phyloP scores from a whole-genome alignment of 2,797 vertebrate genomes.

The Peromyscus melanophrys region DNA sequence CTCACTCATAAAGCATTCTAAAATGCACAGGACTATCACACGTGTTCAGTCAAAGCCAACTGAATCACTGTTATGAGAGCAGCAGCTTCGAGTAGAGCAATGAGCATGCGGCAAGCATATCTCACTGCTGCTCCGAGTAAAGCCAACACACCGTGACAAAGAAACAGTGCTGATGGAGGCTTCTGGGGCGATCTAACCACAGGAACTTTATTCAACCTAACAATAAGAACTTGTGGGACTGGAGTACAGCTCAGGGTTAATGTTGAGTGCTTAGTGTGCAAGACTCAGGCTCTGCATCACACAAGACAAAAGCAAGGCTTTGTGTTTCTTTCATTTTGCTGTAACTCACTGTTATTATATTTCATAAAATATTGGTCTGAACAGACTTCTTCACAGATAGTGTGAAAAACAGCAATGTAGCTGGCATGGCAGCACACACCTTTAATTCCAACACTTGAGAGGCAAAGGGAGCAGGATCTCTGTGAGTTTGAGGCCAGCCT shows the following conservation, averaged over 20 bases:
- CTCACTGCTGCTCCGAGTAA: neutral
- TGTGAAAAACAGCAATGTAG: neutral
- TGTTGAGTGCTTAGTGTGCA: neutral
- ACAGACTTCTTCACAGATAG: neutral
- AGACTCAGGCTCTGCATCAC: neutral
- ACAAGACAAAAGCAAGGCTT: neutral
- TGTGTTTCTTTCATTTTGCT: slow-evolving; percentile 28
- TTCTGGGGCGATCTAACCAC: slow-evolving; percentile 33
- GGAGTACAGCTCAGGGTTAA: neutral
- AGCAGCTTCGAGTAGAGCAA: neutral
- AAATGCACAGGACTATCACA: slow-evolving; percentile 39
- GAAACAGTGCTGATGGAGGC: neutral
- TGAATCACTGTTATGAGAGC: neutral
- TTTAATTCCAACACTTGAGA: neutral
- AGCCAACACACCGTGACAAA: neutral
- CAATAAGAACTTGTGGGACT: neutral
- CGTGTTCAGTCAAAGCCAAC: neutral
- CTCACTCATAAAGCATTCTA: neutral
- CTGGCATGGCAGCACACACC: neutral
- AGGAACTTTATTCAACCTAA: slow-evolving; percentile 54
- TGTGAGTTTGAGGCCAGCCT: neutral
- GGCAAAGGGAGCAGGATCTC: neutral
- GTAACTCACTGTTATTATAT: slow-evolving; percentile 37
- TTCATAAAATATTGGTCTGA: slow-evolving; percentile 53
- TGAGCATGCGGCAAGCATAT: neutral